Evolutionary conservation across 2,113 vertebrate species (phyloP).

Genomic region (Vidua macroura): DNA sequence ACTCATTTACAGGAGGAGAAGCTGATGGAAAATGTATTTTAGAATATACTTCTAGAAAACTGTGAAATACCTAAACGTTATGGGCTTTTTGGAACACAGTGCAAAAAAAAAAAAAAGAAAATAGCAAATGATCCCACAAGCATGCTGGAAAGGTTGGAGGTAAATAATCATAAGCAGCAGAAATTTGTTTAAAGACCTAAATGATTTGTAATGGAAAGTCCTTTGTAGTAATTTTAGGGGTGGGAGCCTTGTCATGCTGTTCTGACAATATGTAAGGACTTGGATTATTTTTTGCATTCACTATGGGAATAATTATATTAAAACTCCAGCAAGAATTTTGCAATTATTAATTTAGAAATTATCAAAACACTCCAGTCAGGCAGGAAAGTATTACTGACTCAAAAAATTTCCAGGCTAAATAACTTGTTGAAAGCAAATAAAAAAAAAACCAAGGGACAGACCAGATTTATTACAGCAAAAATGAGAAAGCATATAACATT

Average conservation of each 20-base stretch:
- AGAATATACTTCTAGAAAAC: not conserved
- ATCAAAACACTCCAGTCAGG: not conserved
- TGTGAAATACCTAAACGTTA: not conserved
- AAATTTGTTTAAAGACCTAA: not conserved
- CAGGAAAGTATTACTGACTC: not conserved
- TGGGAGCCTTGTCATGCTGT: not conserved
- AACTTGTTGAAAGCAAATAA: not conserved
- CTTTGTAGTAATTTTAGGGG: not conserved
- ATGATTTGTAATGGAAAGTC: not conserved
- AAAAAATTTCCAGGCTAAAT: not conserved
- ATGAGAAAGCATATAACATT: not conserved
- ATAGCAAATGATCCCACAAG: not conserved
- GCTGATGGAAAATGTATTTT: not conserved
- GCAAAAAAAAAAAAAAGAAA: not conserved
- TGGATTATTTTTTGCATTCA: not conserved
- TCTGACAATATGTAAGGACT: not conserved
- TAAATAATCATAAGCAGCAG: not conserved
- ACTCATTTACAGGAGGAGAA: not conserved
- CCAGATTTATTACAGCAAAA: not conserved
- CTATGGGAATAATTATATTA: not conserved
- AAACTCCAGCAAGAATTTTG: not conserved
- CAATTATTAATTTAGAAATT: not conserved
- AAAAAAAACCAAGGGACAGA: not conserved
- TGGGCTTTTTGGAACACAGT: not conserved
- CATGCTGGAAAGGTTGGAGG: not conserved